These are phyloP conservation scores for Sminthurides aquaticus DNA, from an alignment of 2,888 invertebrate genomes.

Conservation along the genomic window DNA sequence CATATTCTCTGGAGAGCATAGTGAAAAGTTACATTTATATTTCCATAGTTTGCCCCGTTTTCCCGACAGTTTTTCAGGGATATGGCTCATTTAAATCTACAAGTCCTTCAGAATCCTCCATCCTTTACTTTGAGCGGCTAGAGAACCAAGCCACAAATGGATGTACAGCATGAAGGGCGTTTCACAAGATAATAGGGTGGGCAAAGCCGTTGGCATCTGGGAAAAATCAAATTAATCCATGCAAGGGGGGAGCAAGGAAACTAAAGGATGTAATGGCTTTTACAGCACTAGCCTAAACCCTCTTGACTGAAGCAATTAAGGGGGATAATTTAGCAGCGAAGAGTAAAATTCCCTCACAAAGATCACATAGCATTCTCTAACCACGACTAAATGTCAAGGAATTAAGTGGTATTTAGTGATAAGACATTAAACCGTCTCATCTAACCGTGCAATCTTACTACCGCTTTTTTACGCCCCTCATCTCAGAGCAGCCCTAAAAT, in stretches of 20 bases:
- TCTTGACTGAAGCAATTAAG: slow-evolving; percentile 2
- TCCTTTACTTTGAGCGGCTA: no score
- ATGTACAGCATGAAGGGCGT: no score
- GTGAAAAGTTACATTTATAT: no score
- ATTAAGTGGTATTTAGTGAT: slow-evolving; percentile 6
- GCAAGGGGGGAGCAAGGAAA: neutral
- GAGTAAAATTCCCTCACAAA: neutral
- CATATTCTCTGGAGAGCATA: no score
- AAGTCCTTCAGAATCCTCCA: no score
- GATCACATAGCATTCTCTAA: neutral
- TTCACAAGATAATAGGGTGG: no score
- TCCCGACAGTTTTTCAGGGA: no score
- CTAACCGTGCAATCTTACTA: neutral
- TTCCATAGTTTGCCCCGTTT: no score
- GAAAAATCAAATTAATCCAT: slow-evolving; percentile 4
- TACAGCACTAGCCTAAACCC: neutral
- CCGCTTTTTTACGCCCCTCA: neutral
- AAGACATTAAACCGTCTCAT: neutral
- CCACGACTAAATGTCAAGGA: neutral
- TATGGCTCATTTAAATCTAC: no score
- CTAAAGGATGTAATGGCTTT: neutral
- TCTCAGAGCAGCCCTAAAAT: no score
- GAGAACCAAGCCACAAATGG: no score
- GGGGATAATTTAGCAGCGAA: neutral
- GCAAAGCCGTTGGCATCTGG: neutral